Base-by-base conservation (phyloP, 2,113 vertebrate genomes). In the Corydoras sp. region DNA sequence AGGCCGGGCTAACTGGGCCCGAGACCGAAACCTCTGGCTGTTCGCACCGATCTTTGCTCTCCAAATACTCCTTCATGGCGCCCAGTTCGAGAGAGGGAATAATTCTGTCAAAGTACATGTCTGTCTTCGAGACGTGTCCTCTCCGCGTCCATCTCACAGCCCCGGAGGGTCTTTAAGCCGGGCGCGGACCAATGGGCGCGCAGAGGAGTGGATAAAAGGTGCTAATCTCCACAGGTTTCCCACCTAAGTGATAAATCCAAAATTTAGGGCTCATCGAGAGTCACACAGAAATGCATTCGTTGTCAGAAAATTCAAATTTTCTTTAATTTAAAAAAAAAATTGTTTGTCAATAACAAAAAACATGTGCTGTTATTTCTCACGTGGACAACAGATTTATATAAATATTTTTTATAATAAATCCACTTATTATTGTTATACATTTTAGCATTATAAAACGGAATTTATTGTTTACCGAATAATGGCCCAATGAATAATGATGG, bases 121-220 rank as follows among this genome's bases (percentile, higher is more conserved):
- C 60, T 66, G 67, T 13, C 18, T 69, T 35, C 54, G 69, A 53
- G 43, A 62, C 50, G 67, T 24, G 18, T 24, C 18, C 18, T 24
- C 18, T 11, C 10, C 68, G 24, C 60, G 67, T 71, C 58, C 62
- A 54, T 50, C 50, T 50, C 35, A 64, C 15, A 63, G 35, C 29
- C 60, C 62, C 13, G 31, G 65, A 15, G 58, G 29, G 60, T 75
- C 84, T 88, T 83, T 90, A 88, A 87, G 71, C 24, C 35, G 54
- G n/a, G 1, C 10, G 71, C 80, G 82, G 82, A 69, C 88, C 89
- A 90, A 90, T 90, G 10, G 81, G 85, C 80, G 72, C 55, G 58
- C 66, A 59, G 86, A 89, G 89, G 89, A 86, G 87, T 86, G 88
- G 86, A 85, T 83, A 81, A 65, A 80, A 90, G 87, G 90, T 90